These are phyloP conservation scores for Hyperoplus immaculatus DNA, from an alignment of 2,797 vertebrate species.

Conservation along the genomic window DNA sequence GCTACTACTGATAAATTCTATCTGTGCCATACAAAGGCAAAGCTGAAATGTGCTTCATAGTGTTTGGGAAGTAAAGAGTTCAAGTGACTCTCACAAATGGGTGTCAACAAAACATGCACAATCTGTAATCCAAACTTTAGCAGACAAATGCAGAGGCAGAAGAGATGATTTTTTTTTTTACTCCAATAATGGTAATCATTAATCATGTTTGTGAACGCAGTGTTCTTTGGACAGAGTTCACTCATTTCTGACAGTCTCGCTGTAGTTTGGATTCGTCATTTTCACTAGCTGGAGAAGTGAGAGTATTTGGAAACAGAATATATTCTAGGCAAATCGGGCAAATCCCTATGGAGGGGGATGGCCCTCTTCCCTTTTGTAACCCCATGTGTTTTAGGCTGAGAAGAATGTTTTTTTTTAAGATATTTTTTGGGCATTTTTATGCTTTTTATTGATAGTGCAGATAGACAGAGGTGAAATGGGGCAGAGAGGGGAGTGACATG, in stretches of 20 bases:
- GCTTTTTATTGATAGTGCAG: no score
- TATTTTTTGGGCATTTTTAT: no score
- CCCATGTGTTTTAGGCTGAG: constrained; percentile 25
- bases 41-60: background rate
- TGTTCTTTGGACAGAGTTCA: background rate
- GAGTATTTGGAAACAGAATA: constrained; percentile 24
- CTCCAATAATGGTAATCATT: constrained; percentile 6
- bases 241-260: background rate
- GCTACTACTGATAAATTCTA: constrained; percentile 4
- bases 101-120: background rate
- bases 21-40: background rate
- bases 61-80: background rate
- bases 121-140: background rate
- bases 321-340: constrained; percentile 48
- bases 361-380: background rate
- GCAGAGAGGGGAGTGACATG: no score
- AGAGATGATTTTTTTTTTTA: constrained; percentile 16
- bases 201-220: background rate
- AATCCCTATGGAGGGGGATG: constrained; percentile 32
- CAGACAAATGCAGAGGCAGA: background rate
- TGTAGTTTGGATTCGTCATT: constrained; percentile 11
- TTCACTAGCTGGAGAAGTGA: constrained; percentile 2
- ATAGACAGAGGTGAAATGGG: no score
- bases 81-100: no score
- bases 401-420: constrained; percentile 10